These are phyloP conservation scores for Saccopteryx bilineata DNA, from an alignment of 2,113 vertebrate species.

Conservation along the genomic window DNA sequence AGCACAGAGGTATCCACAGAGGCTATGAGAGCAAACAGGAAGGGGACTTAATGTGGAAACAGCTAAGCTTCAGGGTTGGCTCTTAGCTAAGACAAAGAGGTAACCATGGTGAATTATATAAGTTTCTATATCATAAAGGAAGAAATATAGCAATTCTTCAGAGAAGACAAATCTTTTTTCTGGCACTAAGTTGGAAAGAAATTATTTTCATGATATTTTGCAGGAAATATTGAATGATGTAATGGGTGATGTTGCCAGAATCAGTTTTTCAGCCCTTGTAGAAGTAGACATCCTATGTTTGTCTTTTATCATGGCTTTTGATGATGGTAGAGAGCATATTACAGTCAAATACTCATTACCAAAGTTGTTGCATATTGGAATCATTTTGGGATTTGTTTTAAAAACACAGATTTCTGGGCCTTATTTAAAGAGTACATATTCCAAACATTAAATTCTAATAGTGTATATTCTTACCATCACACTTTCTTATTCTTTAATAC, in stretches of 20 bases:
- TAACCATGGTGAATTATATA: background rate
- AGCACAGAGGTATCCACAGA: background rate
- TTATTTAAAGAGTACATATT: background rate
- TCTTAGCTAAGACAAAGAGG: background rate
- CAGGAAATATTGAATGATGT: background rate
- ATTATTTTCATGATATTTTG: conserved; percentile 11
- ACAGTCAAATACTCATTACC: background rate
- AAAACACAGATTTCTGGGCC: background rate
- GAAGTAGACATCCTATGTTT: background rate
- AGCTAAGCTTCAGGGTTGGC: background rate
- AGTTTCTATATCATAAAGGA: conserved; percentile 18
- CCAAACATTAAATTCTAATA: conserved; percentile 23
- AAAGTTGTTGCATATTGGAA: background rate
- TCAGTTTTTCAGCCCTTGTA: background rate
- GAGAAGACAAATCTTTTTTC: background rate
- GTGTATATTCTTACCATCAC: background rate
- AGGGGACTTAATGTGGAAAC: background rate
- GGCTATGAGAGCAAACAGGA: background rate
- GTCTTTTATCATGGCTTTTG: background rate
- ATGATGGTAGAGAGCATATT: background rate
- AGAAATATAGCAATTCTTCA: background rate
- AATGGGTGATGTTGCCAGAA: background rate
- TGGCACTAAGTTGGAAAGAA: conserved; percentile 2
- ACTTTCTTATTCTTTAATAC: background rate
- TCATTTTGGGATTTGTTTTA: background rate